Percentiles rank a stretch among this genome's conserved stretches.
phyloP scores from a whole-genome alignment of 2,888 invertebrate genomes.

The Metellina segmentata region DNA sequence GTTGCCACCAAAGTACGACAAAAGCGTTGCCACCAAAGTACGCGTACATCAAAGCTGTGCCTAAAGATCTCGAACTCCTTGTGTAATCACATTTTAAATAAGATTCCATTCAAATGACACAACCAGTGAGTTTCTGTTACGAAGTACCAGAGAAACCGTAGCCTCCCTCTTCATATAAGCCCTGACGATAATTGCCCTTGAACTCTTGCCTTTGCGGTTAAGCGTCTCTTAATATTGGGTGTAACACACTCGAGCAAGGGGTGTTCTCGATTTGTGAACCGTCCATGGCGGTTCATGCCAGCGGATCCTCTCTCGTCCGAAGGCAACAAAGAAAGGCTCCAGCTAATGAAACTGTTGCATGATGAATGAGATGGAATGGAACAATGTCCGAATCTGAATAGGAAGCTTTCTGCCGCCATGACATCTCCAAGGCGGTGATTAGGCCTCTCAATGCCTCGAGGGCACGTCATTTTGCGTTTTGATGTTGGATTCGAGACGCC shows the following conservation, averaged over 20 bases:
- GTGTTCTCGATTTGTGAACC: slow-evolving; percentile 1
- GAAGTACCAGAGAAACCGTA: neutral
- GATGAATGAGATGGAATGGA: slow-evolving; percentile 43
- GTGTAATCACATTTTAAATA: neutral
- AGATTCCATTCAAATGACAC: neutral
- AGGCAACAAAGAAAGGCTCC: neutral
- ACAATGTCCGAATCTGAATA: slow-evolving; percentile 43
- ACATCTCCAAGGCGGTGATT: slow-evolving; percentile 41
- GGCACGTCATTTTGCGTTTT: slow-evolving; percentile 14
- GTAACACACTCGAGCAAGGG: slow-evolving; percentile 27
- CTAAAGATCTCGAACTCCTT: neutral
- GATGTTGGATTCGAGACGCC: neutral
- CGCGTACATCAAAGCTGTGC: too few relatives aligned
- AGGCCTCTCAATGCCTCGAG: neutral
- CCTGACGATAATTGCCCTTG: slow-evolving; percentile 21
- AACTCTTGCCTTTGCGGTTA: slow-evolving; percentile 25
- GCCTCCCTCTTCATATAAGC: neutral
- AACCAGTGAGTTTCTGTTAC: neutral
- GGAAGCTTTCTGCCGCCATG: neutral
- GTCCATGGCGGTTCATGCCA: neutral
- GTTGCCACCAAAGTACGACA: too few relatives aligned
- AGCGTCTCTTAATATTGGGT: slow-evolving; percentile 26
- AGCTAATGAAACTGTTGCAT: slow-evolving; percentile 54
- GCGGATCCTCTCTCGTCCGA: neutral
- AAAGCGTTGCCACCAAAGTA: too few relatives aligned